Evolutionary conservation across 2,888 invertebrate genomes (phyloP).

Genomic region (Carpatolechia fugitivella): DNA sequence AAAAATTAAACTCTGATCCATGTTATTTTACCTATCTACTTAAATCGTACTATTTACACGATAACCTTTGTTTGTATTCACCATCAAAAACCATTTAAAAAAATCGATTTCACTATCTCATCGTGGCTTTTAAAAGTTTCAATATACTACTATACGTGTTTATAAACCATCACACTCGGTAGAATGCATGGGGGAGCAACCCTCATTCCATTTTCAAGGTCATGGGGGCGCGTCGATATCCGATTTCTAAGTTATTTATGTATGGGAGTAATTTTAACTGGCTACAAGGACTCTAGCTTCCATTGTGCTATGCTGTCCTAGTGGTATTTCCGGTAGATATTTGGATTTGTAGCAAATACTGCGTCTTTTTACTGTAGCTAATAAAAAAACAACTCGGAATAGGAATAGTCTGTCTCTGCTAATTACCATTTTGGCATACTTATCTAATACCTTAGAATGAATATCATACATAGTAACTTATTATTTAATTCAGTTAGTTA

Average conservation of each 20-base stretch:
- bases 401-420: no score
- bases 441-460: no score
- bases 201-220: slow-evolving; percentile 54
- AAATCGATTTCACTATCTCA: slow-evolving; percentile 5
- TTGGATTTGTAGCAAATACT: no score
- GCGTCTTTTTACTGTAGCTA: no score
- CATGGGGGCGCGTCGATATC: slow-evolving; percentile 47
- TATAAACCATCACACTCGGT: slow-evolving; percentile 33
- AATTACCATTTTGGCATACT: no score
- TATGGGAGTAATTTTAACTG: slow-evolving; percentile 14
- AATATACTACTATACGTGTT: slow-evolving; percentile 10
- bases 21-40: background rate
- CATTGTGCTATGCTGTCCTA: no score
- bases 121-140: slow-evolving; percentile 2
- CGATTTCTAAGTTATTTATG: slow-evolving; percentile 38
- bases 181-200: slow-evolving; percentile 43
- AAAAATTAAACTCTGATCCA: no score
- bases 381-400: no score
- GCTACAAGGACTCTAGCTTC: background rate
- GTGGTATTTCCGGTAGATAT: no score
- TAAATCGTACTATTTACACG: background rate
- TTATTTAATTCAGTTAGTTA: no score
- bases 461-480: no score
- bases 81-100: background rate
- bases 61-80: background rate